Evolutionary conservation across 2,797 vertebrate genomes (phyloP), one percentile per base, ranked within the genome.

Genomic region (Vipera ursinii): DNA sequence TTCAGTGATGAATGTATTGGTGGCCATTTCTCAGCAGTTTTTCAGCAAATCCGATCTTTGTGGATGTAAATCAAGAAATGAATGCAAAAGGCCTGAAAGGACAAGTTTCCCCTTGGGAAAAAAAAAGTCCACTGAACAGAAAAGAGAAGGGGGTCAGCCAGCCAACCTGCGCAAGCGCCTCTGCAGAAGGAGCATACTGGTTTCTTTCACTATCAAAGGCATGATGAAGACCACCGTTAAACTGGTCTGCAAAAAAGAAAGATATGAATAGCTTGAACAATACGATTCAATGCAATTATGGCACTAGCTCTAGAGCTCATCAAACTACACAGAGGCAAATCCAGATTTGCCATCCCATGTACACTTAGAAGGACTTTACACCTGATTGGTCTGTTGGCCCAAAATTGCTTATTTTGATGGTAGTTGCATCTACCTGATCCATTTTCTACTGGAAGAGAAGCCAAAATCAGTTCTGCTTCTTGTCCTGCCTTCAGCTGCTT

Each of bases 141-240:
- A 44, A 7, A 48, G 24, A 51, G 48, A 26, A 15, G 24, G 51
- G 86, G 22, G 55, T 98, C 97, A 98, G 60, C 96, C 96, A 1
- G 94, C 94, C 95, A 97, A 85, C 22, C 48, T 15, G 0, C 92
- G 97, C 0, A 97, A 96, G 48, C 17, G 97, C 60, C 97, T 95
- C 91, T 98, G 97, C 0, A 96, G 97, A 97, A 98, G 97, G 90
- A 98, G 98, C 93, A 97, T 92, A 0, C 91, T 90, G 2, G 98
- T 89, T 93, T 99, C 99, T 90, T 95, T 97, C 93, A 98, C 48
- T 88, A 99, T 97, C 93, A 99, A 93, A 0, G 98, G 98, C 0
- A 96, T 96, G 97, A 99, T 99, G 97, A 99, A 99, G 28, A 99
- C 7, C 53, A 99, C 89, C 28, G 99, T 99, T 94, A 98, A 98